phyloP scores from a whole-genome alignment of 2,113 vertebrate species.

The Nannobrachium achirus region DNA sequence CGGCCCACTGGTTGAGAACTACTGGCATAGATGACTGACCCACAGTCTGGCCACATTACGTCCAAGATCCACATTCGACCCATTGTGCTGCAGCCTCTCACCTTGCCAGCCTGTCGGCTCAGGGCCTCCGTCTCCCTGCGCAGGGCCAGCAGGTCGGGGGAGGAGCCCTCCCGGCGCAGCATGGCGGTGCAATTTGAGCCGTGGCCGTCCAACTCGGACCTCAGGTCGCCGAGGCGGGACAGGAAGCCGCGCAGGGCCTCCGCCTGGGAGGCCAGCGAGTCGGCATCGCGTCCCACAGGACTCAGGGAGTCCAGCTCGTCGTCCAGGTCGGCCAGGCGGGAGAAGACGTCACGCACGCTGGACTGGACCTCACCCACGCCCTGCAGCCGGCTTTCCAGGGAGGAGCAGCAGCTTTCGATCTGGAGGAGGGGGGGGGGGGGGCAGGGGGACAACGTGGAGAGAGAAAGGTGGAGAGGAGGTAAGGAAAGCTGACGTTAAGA shows the following conservation, averaged over 20 bases:
- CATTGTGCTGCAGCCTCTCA: conserved; percentile 74
- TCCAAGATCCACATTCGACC: no score
- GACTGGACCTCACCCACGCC: conserved; percentile 92
- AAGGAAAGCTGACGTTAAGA: neutral
- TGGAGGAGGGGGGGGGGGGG: conserved; percentile 39
- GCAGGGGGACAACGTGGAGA: neutral
- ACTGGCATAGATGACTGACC: no score
- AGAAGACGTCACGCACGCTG: conserved; percentile 92
- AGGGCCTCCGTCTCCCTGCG: conserved; percentile 92
- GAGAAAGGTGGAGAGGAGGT: neutral
- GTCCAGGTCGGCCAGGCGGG: conserved; percentile 90
- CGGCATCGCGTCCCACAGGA: conserved; percentile 87
- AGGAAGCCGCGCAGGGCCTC: conserved; percentile 87
- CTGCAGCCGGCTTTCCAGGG: conserved; percentile 91
- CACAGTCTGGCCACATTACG: no score
- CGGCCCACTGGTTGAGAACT: no score
- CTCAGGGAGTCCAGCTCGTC: conserved; percentile 94
- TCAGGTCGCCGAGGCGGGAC: conserved; percentile 82
- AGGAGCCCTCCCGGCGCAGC: conserved; percentile 91
- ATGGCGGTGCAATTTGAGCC: conserved; percentile 86
- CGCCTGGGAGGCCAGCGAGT: conserved; percentile 93
- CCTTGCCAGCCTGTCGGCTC: conserved; percentile 90
- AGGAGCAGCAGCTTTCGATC: conserved; percentile 82
- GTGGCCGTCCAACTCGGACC: conserved; percentile 85
- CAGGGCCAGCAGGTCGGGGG: conserved; percentile 89